phyloP scores from a whole-genome alignment of 2,888 invertebrate genomes.

The Aplocera efformata region DNA sequence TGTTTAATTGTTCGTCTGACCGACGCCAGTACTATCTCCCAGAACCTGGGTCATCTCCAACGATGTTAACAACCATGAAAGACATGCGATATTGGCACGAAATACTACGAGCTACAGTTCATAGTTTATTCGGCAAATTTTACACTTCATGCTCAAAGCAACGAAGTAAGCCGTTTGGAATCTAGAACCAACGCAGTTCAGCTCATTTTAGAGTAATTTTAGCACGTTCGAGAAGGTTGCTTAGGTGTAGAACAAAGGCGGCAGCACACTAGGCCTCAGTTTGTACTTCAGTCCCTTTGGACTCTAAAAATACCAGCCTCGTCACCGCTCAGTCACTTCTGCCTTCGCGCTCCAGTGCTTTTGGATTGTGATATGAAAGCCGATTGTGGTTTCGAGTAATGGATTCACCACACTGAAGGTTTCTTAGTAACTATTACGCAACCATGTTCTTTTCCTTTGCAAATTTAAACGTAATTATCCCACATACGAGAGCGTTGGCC shows the following conservation, averaged over 20 bases:
- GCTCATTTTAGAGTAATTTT: too few species aligned
- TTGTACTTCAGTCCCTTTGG: slow-evolving; percentile 7
- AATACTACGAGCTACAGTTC: too few species aligned
- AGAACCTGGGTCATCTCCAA: too few species aligned
- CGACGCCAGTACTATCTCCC: background rate
- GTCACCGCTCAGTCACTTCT: slow-evolving; percentile 1
- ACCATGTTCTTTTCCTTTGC: background rate
- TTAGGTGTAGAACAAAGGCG: slow-evolving; percentile 10
- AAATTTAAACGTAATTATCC: too few species aligned
- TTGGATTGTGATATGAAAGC: slow-evolving; percentile 21
- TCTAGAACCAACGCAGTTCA: too few species aligned
- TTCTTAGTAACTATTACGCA: background rate
- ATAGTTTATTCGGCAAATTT: too few species aligned
- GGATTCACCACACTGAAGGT: slow-evolving; percentile 14
- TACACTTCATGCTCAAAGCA: too few species aligned
- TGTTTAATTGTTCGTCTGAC: slow-evolving; percentile 11
- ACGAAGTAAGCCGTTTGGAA: too few species aligned
- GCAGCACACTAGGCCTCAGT: slow-evolving; percentile 1
- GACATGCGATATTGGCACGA: too few species aligned
- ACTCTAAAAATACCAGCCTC: slow-evolving; percentile 15
- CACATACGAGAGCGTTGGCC: too few species aligned
- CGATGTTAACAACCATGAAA: too few species aligned
- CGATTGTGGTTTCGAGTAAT: slow-evolving; percentile 25
- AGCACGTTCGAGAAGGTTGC: too few species aligned
- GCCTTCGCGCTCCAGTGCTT: slow-evolving; percentile 14